A percentile compares a stretch with the other conserved stretches of the same genome.
phyloP scores from a whole-genome alignment of 2,888 invertebrate species.

The Pseudococcus jackbeardsleyi region DNA sequence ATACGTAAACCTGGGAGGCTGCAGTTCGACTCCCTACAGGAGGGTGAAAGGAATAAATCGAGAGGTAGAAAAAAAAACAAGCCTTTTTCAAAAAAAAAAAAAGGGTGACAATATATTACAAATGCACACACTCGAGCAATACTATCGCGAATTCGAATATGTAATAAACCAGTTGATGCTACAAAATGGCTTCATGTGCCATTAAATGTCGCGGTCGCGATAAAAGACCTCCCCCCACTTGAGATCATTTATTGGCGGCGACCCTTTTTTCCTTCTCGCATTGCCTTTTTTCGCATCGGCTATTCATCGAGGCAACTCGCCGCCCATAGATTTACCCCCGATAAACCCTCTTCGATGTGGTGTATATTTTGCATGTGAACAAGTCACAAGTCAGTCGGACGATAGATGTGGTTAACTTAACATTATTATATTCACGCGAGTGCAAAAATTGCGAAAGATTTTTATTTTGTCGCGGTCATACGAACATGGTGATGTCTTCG shows the following conservation, averaged over 20 bases:
- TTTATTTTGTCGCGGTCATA: neutral
- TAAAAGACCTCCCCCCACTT: slow-evolving; percentile 49
- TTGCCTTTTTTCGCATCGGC: slow-evolving; percentile 38
- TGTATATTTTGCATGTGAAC: slow-evolving; percentile 47
- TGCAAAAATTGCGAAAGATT: neutral
- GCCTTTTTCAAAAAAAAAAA: slow-evolving; percentile 30
- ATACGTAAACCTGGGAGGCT: neutral
- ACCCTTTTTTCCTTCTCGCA: slow-evolving; percentile 53
- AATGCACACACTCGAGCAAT: neutral
- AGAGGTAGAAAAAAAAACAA: slow-evolving; percentile 17
- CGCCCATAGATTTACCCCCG: slow-evolving; percentile 61
- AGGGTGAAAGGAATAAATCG: neutral
- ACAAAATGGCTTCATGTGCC: slow-evolving; percentile 60
- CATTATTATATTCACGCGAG: neutral
- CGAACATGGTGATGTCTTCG: no score
- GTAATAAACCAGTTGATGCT: slow-evolving; percentile 64
- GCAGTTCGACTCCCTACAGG: neutral
- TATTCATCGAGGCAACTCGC: slow-evolving; percentile 60
- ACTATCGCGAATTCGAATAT: slow-evolving; percentile 32
- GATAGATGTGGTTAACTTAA: slow-evolving; percentile 29
- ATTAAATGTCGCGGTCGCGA: neutral
- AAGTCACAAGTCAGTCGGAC: slow-evolving; percentile 10
- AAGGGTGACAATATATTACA: neutral
- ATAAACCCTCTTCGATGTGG: slow-evolving; percentile 54
- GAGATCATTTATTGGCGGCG: slow-evolving; percentile 57